Conservation (phyloP, 1,140 invertebrate genomes). For the Drosophila tropicalis region DNA sequence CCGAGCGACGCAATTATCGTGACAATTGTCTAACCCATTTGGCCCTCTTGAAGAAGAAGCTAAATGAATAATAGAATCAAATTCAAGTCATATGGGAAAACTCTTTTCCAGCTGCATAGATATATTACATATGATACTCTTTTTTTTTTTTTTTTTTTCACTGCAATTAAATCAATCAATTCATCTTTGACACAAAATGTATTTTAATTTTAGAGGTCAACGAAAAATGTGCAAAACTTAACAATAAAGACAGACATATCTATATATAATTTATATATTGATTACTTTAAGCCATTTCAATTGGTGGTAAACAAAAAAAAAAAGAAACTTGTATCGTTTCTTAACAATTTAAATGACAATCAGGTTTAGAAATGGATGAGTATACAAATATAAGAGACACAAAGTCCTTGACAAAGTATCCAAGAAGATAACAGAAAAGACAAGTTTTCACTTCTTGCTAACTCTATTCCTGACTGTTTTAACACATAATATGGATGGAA, state of each 20-base stretch:
- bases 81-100: not conserved
- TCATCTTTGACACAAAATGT: not conserved
- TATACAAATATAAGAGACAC: too few species aligned
- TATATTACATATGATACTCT: too few species aligned
- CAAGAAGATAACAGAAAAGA: too few species aligned
- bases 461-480: not conserved
- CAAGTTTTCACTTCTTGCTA: not conserved
- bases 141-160: not conserved
- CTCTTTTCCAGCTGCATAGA: not conserved
- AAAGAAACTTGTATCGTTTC: too few species aligned
- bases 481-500: not conserved
- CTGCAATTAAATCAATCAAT: not conserved
- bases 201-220: not conserved
- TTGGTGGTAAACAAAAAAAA: too few species aligned
- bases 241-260: not conserved
- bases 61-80: conserved; percentile 47
- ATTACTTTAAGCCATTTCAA: not conserved
- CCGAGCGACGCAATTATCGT: conserved; percentile 91
- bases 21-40: conserved; percentile 92
- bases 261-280: not conserved
- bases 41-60: conserved; percentile 91
- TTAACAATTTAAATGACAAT: too few species aligned
- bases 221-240: not conserved
- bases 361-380: too few species aligned
- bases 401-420: too few species aligned